phyloP scores from a whole-genome alignment of 2,797 vertebrate genomes.

The Muscicapa comitata region DNA sequence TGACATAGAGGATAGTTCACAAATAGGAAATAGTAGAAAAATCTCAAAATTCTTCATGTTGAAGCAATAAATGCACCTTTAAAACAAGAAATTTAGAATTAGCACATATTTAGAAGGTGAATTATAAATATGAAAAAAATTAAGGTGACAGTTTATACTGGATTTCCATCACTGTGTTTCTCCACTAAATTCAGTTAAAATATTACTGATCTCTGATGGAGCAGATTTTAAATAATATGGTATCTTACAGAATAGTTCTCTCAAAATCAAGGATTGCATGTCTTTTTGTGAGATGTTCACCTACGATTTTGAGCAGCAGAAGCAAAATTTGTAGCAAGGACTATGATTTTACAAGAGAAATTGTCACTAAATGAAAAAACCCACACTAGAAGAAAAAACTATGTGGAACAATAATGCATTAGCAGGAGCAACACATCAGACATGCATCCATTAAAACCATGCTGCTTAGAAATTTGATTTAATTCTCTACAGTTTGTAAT shows the following conservation, averaged over 20 bases:
- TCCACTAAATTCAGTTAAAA: background rate
- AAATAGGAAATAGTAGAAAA: background rate
- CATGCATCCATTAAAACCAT: background rate
- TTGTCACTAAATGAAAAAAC: background rate
- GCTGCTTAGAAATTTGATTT: conserved; percentile 22
- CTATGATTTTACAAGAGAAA: background rate
- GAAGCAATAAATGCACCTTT: background rate
- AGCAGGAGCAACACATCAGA: background rate
- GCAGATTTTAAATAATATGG: background rate
- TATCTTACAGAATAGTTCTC: background rate
- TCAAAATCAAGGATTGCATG: background rate
- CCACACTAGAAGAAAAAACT: background rate
- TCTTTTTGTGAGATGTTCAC: background rate
- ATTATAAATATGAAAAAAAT: background rate
- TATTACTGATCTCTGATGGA: background rate
- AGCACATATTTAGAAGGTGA: background rate
- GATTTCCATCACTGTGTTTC: accelerated
- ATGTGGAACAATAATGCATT: background rate
- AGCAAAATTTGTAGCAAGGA: background rate
- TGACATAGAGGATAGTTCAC: background rate
- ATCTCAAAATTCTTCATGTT: background rate
- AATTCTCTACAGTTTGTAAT: background rate
- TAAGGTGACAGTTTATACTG: background rate
- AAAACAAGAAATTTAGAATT: background rate
- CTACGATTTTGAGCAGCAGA: background rate